Evolutionary conservation across 2,113 vertebrate genomes (phyloP).

Genomic region (Pipa parva): DNA sequence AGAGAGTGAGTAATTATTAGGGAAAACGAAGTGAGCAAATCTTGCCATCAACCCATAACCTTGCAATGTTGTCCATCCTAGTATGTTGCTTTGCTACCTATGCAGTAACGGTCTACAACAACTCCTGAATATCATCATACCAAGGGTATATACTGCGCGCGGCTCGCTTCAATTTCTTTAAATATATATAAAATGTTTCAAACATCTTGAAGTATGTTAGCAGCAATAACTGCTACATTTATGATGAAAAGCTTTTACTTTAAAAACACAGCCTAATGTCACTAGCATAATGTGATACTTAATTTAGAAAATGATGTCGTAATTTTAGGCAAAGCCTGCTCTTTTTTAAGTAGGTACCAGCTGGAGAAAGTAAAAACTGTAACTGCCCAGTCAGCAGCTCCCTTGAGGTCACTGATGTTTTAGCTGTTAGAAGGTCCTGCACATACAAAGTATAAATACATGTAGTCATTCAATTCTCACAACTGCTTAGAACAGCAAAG

Average conservation of each 20-base stretch:
- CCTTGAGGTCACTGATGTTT: constrained; percentile 36
- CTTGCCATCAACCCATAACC: too few relatives aligned
- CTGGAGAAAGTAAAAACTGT: constrained; percentile 33
- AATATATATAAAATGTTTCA: too few relatives aligned
- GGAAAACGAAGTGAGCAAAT: too few relatives aligned
- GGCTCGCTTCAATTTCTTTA: too few relatives aligned
- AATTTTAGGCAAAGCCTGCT: constrained; percentile 34
- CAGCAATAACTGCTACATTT: background rate
- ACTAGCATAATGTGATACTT: constrained; percentile 34
- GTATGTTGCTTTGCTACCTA: too few relatives aligned
- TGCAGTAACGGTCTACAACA: too few relatives aligned
- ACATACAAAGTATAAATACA: constrained; percentile 20
- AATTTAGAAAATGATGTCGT: constrained; percentile 37
- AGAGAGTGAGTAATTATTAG: too few relatives aligned
- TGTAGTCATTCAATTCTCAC: constrained; percentile 12
- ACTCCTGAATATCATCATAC: too few relatives aligned
- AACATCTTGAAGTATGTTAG: too few relatives aligned
- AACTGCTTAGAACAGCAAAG: constrained; percentile 34
- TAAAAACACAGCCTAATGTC: constrained; percentile 28
- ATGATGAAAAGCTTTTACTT: constrained; percentile 24
- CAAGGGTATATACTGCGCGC: too few relatives aligned
- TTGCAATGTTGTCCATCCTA: too few relatives aligned
- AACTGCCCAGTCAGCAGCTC: constrained; percentile 42
- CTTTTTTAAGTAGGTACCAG: constrained; percentile 38
- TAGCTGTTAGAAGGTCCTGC: constrained; percentile 34